Evolutionary conservation across 2,888 invertebrate genomes (phyloP), one percentile per base, ranked within the genome.

Genomic region (Cosmopolites sordidus): DNA sequence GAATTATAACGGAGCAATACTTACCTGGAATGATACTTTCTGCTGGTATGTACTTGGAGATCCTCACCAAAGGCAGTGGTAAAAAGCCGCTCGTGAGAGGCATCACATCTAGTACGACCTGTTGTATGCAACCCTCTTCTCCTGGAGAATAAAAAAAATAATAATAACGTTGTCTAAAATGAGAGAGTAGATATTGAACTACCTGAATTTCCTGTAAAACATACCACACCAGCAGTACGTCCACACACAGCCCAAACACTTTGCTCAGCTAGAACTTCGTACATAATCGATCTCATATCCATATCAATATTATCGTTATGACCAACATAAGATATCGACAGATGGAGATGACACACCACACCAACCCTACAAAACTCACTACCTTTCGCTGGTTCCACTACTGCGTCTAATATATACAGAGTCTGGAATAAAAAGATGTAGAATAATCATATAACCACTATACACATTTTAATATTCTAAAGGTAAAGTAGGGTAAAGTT

Each of bases 241-340:
- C 94, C 94, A 66, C 92, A 86, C 17, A 95, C 89, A 1, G 92
- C 93, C 96, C 96, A 96, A 79, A 91, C 84, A 29, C 87, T 87
- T 70, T 92, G 92, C 73, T 95, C 95, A 11, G 91, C 90, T 44
- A 93, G 75, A 8, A 96, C 92, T 75, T 95, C 94, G 70, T 95
- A 96, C 92, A 95, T 93, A 0, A 95, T 79, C 3, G 84, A 84
- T 14, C 78, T 79, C n/a, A 61, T 67, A 2, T 58, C 53, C 29
- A 52, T 58, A 16, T 59, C 57, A 12, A 56, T 59, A 6, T 48
- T 16, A 12, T 38, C 40, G 62, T 61, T 16, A 9, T 44, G 38
- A 43, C 60, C 60, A 8, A 66, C 64, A 16, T 64, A 65, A 59
- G 82, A 83, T 40, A 92, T 84, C 60, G 81, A 83, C 52, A 91